phyloP scores from a whole-genome alignment of 2,888 invertebrate genomes.

The Phaedon cochleariae region DNA sequence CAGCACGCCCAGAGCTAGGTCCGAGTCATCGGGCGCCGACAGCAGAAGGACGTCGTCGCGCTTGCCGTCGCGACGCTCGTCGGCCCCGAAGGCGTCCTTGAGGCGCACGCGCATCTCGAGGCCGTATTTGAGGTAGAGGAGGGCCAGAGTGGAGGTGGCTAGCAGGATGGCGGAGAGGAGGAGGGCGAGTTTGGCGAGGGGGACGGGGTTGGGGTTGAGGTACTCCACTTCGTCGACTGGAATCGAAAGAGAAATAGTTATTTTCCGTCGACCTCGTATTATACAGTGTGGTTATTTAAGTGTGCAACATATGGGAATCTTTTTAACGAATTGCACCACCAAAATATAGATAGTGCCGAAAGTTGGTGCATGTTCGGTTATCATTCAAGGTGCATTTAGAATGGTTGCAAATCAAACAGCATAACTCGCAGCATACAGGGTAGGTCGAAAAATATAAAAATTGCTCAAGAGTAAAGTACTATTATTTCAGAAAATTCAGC shows the following conservation, averaged over 20 bases:
- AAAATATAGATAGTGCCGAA: no score
- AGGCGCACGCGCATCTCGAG: slow-evolving; percentile 61
- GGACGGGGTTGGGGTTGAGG: slow-evolving; percentile 61
- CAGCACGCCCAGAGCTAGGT: slow-evolving; percentile 69
- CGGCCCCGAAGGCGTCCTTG: slow-evolving; percentile 63
- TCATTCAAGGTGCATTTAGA: no score
- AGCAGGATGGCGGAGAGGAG: slow-evolving; percentile 63
- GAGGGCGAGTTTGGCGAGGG: slow-evolving; percentile 68
- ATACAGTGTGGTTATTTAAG: no score
- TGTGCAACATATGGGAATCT: no score
- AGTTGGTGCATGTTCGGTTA: no score
- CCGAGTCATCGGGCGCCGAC: slow-evolving; percentile 71
- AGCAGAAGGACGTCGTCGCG: slow-evolving; percentile 72
- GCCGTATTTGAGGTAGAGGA: slow-evolving; percentile 66
- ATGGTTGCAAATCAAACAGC: no score
- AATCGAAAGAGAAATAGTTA: slow-evolving; percentile 45
- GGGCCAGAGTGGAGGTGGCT: slow-evolving; percentile 63
- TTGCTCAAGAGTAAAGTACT: no score
- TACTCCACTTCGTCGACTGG: slow-evolving; percentile 54
- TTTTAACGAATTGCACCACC: no score
- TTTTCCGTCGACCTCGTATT: no score
- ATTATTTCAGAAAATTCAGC: no score
- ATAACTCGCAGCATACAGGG: no score
- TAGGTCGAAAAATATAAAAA: no score
- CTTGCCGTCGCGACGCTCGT: slow-evolving; percentile 65